Percentiles rank a stretch among this genome's conserved stretches.
These are phyloP conservation scores for Hemitrygon akajei DNA, from an alignment of 2,797 vertebrate species.

Conservation along the genomic window DNA sequence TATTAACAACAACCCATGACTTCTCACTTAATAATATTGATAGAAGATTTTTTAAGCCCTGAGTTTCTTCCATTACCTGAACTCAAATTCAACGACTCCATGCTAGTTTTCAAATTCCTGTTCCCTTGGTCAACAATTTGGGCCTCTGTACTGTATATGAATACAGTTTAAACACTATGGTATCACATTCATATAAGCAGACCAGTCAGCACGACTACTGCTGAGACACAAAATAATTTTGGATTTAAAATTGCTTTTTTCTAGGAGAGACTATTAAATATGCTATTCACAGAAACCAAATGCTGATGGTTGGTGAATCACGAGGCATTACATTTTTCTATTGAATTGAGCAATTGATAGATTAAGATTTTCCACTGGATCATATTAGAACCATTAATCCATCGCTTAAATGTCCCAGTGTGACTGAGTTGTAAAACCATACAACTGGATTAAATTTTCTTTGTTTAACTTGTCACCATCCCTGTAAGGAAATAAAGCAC, in stretches of 20 bases:
- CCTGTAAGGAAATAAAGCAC: conserved; percentile 9
- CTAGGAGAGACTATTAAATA: not conserved
- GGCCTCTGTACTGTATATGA: not conserved
- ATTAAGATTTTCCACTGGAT: conserved; percentile 1
- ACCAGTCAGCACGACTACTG: too few relatives aligned
- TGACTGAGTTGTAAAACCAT: not conserved
- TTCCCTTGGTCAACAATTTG: too few relatives aligned
- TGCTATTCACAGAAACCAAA: not conserved
- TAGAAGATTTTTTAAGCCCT: too few relatives aligned
- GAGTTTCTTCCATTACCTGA: too few relatives aligned
- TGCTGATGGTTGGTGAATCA: not conserved
- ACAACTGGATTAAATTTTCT: conserved; percentile 6
- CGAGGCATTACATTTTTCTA: not conserved
- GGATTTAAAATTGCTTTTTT: not conserved
- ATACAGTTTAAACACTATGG: not conserved
- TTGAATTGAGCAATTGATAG: not conserved
- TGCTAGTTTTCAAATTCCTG: too few relatives aligned
- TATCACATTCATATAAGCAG: too few relatives aligned
- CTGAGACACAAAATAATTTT: not conserved
- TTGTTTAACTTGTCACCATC: conserved; percentile 24
- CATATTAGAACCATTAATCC: conserved; percentile 7
- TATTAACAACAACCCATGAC: too few relatives aligned
- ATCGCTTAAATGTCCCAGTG: not conserved
- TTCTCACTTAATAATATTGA: too few relatives aligned
- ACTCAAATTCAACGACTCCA: too few relatives aligned